phyloP scores from a whole-genome alignment of 2,797 vertebrate genomes.

The Cossypha heuglini region DNA sequence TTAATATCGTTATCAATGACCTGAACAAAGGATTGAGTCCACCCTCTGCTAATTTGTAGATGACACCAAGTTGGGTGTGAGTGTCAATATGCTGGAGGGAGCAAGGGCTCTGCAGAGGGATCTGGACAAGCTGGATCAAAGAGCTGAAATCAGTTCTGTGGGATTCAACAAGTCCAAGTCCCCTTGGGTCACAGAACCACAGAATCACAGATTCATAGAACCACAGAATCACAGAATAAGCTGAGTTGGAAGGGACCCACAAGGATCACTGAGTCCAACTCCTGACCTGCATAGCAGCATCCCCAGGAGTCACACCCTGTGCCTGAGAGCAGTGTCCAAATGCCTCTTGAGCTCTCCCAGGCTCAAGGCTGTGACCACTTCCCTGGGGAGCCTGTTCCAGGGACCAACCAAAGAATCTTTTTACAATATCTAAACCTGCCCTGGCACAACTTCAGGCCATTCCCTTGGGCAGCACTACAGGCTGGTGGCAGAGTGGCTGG shows the following conservation, averaged over 20 bases:
- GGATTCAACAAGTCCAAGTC: background rate
- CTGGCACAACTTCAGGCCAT: background rate
- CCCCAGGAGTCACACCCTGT: background rate
- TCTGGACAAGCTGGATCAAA: rapidly evolving
- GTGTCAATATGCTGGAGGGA: background rate
- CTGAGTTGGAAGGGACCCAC: no score
- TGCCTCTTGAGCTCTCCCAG: background rate
- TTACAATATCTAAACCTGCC: background rate
- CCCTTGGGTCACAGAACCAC: background rate
- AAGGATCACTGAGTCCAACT: rapidly evolving
- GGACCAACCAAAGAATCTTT: background rate
- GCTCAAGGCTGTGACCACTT: background rate
- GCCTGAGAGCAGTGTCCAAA: background rate
- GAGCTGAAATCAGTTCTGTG: rapidly evolving
- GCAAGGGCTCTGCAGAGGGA: background rate
- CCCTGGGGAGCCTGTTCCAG: background rate
- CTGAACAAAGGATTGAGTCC: background rate
- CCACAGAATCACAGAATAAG: background rate
- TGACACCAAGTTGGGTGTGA: background rate
- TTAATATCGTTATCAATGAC: background rate
- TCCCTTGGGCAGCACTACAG: background rate
- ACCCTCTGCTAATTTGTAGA: background rate
- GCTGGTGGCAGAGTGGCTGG: background rate
- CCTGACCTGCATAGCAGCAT: rapidly evolving
- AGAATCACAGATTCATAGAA: background rate